Percentiles rank a stretch among this genome's conserved stretches.
Evolutionary conservation across 1,140 invertebrate genomes (phyloP).

Genomic region (Planococcus citri): DNA sequence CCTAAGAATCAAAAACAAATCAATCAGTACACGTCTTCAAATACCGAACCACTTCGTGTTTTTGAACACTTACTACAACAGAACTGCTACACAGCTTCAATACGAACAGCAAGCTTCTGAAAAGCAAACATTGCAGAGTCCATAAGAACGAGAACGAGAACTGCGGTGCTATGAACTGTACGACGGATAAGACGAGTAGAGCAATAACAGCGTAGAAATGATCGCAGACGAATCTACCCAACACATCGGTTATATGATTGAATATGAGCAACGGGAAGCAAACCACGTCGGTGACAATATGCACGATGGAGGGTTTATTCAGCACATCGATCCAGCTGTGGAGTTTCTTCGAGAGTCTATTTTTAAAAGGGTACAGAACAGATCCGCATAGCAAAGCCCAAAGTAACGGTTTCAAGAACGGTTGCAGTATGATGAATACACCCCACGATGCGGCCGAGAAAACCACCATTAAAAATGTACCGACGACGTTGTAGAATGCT

Average conservation of each 20-base stretch:
- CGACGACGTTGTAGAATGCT: constrained; percentile 73
- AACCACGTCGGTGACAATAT: constrained; percentile 34
- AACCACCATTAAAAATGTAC: constrained; percentile 51
- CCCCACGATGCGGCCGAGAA: constrained; percentile 55
- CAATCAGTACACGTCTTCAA: neutral
- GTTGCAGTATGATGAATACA: constrained; percentile 71
- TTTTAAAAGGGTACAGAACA: constrained; percentile 78
- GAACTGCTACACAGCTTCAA: constrained; percentile 26
- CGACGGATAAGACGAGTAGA: constrained; percentile 31
- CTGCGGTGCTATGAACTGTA: constrained; percentile 42
- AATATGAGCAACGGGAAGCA: constrained; percentile 54
- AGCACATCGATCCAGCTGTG: constrained; percentile 38
- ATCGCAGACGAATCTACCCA: constrained; percentile 48
- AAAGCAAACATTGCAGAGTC: constrained; percentile 31
- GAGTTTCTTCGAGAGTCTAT: constrained; percentile 51
- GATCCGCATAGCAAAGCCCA: constrained; percentile 89
- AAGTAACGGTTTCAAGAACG: constrained; percentile 80
- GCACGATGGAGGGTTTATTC: constrained; percentile 42
- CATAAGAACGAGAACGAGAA: constrained; percentile 33
- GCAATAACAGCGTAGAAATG: constrained; percentile 35
- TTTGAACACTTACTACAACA: constrained; percentile 27
- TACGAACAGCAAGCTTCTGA: constrained; percentile 30
- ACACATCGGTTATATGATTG: constrained; percentile 52
- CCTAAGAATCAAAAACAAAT: neutral
- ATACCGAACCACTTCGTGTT: no score